Evolutionary conservation across 2,797 vertebrate genomes (phyloP).

Genomic region (Microcaecilia unicolor): DNA sequence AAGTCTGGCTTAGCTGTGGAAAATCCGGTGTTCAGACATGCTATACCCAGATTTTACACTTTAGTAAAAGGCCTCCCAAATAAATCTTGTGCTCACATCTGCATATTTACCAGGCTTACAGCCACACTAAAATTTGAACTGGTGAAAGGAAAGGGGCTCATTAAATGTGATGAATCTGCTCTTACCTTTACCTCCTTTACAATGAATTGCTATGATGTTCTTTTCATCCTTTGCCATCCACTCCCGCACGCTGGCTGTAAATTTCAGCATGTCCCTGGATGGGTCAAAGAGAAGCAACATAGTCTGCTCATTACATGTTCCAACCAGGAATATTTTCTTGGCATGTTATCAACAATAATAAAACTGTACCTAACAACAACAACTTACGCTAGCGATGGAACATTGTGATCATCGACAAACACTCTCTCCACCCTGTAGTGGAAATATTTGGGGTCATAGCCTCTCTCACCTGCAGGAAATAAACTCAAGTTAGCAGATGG

Average conservation of each 20-base stretch:
- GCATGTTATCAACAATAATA: not conserved
- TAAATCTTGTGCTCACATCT: too few species aligned
- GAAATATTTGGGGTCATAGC: conserved; percentile 82
- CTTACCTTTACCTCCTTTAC: conserved; percentile 93
- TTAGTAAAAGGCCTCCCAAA: too few species aligned
- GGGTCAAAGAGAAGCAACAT: not conserved
- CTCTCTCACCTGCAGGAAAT: conserved; percentile 72
- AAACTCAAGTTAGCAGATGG: not conserved
- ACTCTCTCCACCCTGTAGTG: conserved; percentile 81
- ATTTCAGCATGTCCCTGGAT: conserved; percentile 81
- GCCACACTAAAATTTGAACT: too few species aligned
- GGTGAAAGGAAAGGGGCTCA: too few species aligned
- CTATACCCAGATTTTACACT: too few species aligned
- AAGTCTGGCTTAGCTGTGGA: too few species aligned
- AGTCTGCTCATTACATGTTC: not conserved
- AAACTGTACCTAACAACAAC: not conserved
- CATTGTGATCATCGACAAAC: conserved; percentile 91
- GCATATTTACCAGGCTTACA: too few species aligned
- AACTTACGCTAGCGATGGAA: conserved; percentile 79
- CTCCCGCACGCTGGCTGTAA: conserved; percentile 67
- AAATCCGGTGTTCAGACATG: too few species aligned
- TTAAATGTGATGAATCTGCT: too few species aligned
- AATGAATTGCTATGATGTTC: conserved; percentile 84
- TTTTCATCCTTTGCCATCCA: conserved; percentile 76
- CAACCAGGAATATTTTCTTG: fast-evolving